Evolutionary conservation across 2,113 vertebrate genomes (phyloP), one percentile per base, ranked within the genome.

Genomic region (Lasiurus borealis): DNA sequence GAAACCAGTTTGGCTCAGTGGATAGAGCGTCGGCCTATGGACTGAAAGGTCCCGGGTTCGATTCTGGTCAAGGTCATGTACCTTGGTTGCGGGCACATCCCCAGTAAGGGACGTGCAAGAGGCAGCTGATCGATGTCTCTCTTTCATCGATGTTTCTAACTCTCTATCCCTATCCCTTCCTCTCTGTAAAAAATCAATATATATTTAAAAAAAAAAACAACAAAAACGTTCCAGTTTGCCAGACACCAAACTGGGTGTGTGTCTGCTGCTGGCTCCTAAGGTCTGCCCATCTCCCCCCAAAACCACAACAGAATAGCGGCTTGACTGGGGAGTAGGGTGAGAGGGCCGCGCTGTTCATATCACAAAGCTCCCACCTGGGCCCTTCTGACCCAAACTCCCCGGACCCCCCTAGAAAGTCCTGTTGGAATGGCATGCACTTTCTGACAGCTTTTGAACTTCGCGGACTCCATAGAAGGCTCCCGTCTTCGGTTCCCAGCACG

Each of bases 371-470:
- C 29, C 97, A 81, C 95, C 94, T 75, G 31, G 95, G 62, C 66
- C 78, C 21, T 80, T 96, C 90, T 88, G 92, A 92, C 73, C 4
- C 40, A 62, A 95, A 97, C 84, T 73, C 91, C 62, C 19, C 93
- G 96, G 92, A 97, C 97, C 95, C 93, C 86, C 94, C 95, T 57
- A 93, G 93, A 96, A 97, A 98, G 95, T 95, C 95, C 97, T 75
- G 88, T 97, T 98, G 96, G 93, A 96, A 98, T 96, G 96, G 94
- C 96, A 97, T 96, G 96, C 78, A 92, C 59, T 94, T 98, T 85
- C 84, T 89, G 94, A 90, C 94, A 68, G 31, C 71, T 95, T 98
- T 96, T 97, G 93, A 98, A 98, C 95, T 97, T 96, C 93, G 92
- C 66, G 57, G 96, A 50, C 44, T 91, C 52, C 71, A 14, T 96